phyloP scores from a whole-genome alignment of 2,888 invertebrate genomes.

The Osedax frankpressi region DNA sequence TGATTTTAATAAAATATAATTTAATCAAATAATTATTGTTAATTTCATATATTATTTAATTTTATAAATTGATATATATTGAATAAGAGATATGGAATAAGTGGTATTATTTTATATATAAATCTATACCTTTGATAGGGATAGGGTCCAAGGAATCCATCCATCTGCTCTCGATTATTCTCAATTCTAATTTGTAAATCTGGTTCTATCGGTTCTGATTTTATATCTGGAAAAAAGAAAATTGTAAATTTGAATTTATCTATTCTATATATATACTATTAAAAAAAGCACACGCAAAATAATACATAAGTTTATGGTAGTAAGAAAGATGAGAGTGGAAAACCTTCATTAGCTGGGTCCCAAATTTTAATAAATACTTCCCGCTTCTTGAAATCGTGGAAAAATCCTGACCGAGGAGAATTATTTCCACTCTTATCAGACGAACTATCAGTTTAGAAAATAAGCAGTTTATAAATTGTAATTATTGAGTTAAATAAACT shows the following conservation, averaged over 20 bases:
- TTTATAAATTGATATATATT: too few relatives aligned
- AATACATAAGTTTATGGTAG: slow-evolving; percentile 11
- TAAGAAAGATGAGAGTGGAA: not conserved
- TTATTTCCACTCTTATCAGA: slow-evolving; percentile 49
- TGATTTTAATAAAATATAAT: too few relatives aligned
- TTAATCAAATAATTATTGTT: too few relatives aligned
- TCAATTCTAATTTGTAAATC: slow-evolving; percentile 55
- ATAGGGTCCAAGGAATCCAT: slow-evolving; percentile 72
- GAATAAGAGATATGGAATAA: too few relatives aligned
- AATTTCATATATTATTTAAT: too few relatives aligned
- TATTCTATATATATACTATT: too few relatives aligned
- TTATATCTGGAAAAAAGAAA: too few relatives aligned
- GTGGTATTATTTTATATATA: too few relatives aligned
- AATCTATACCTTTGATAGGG: slow-evolving; percentile 69
- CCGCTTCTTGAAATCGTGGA: slow-evolving; percentile 65
- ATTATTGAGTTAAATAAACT: not conserved
- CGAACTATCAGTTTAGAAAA: slow-evolving; percentile 22
- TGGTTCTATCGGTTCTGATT: slow-evolving; percentile 51
- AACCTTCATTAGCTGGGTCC: slow-evolving; percentile 65
- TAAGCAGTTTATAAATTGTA: not conserved
- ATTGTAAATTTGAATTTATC: too few relatives aligned
- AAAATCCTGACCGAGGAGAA: slow-evolving; percentile 68
- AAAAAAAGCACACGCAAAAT: too few relatives aligned
- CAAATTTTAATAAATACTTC: slow-evolving; percentile 79
- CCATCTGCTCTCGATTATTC: slow-evolving; percentile 60